These are phyloP conservation scores for Microtus montanus DNA, from an alignment of 2,113 vertebrate species.

Conservation along the genomic window DNA sequence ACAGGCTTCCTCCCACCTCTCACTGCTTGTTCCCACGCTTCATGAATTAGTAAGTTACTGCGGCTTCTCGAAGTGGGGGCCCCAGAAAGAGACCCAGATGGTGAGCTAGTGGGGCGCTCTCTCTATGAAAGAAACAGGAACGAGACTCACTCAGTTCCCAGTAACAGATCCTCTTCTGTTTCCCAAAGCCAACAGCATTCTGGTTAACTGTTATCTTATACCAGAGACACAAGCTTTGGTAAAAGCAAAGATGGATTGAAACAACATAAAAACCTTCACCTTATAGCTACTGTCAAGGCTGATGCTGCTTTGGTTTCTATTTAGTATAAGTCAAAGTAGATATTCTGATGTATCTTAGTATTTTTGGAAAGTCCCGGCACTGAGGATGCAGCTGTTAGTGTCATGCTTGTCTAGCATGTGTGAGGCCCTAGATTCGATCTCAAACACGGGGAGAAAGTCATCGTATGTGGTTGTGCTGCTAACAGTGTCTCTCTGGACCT, in stretches of 20 bases:
- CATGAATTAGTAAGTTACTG: neutral
- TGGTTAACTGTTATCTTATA: constrained; percentile 38
- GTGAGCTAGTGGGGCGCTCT: neutral
- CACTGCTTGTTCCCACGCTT: neutral
- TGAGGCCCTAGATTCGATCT: neutral
- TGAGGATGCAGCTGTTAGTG: neutral
- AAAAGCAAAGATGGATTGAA: constrained; percentile 35
- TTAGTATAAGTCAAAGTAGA: neutral
- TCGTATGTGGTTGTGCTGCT: neutral
- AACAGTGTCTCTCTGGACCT: neutral
- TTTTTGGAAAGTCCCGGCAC: neutral
- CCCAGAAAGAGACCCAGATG: neutral
- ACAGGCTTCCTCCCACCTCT: neutral
- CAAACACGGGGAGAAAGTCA: neutral
- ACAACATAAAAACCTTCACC: neutral
- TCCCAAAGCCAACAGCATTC: neutral
- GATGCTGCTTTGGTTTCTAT: neutral
- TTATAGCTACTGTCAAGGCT: neutral
- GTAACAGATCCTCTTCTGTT: neutral
- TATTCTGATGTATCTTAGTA: neutral
- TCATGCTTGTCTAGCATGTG: neutral
- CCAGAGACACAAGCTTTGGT: constrained; percentile 40
- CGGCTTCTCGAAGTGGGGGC: constrained; percentile 7
- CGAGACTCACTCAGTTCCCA: neutral
- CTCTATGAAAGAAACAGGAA: neutral